Evolutionary conservation across 2,888 invertebrate genomes (phyloP), one percentile per base, ranked within the genome.

Genomic region (Lamellibrachia columna): DNA sequence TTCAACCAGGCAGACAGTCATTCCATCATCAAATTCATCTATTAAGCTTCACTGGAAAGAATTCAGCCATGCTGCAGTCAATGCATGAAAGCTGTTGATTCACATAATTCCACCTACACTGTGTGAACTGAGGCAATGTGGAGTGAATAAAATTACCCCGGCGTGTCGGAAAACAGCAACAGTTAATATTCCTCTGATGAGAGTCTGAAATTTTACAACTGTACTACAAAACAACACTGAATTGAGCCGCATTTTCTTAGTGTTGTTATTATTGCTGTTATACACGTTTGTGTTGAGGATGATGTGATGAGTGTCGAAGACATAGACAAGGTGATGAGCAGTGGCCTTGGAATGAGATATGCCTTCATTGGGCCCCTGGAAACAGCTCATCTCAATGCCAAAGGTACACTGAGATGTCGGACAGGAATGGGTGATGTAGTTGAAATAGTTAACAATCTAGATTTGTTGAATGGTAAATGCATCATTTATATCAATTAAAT

Each of bases 331-430:
- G 98, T 99, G 0, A 99, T 99, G 97, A 95, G 98, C 0, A 98
- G 98, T 96, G 99, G 99, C 11, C 97, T 99, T 90, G 99, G 99
- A 15, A 98, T 98, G 97, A 97, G 99, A 92, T 99, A 99, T 96
- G 99, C 99, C 8, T 99, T 99, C 97, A 97, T 99, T 93, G 99
- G 99, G 3, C 98, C 99, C 0, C 97, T 99, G 94, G 99, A 99
- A 97, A 98, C 99, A 0, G 98, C 98, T 0, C 99, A 99, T 97
- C 97, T 99, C 93, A 99, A 99, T 96, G 99, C 99, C 58, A 95
- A 96, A 92, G 96, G 96, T 95, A 90, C 40, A 40, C 75, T 75
- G 22, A 75, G 75, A 75, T 3, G 22, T 9, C 1, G 22, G 22
- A 75, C 15, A 75, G 22, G 15, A 75, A 75, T 15, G 22, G 22